These are phyloP conservation scores for Lasius fuliginosus DNA, from an alignment of 2,888 invertebrate species.

Conservation along the genomic window DNA sequence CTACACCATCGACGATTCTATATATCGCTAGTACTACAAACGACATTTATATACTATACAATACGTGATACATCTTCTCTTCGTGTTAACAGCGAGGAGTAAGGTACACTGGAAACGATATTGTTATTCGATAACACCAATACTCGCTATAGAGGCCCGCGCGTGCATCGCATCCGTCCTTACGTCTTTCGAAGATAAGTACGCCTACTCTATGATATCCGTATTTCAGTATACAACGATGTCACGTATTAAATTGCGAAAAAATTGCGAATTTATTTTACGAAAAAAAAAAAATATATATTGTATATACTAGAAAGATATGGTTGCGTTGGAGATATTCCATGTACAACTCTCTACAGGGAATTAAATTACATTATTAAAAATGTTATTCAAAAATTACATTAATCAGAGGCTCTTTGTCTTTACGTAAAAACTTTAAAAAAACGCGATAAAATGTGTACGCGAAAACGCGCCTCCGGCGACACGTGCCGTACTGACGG, in stretches of 20 bases:
- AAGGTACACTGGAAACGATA: slow-evolving; percentile 52
- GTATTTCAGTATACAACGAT: no score
- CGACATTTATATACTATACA: slow-evolving; percentile 65
- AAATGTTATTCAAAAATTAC: slow-evolving; percentile 1
- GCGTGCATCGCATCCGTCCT: slow-evolving; percentile 47
- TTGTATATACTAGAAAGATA: not conserved
- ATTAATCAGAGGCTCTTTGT: not conserved
- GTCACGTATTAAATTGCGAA: no score
- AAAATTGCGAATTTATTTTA: not conserved
- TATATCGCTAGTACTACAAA: slow-evolving; percentile 65
- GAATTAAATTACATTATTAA: not conserved
- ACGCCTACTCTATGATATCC: not conserved
- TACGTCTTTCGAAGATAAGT: not conserved
- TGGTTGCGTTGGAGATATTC: not conserved
- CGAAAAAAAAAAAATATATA: not conserved
- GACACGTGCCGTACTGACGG: slow-evolving; percentile 24
- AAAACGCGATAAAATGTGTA: not conserved
- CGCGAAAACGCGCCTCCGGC: not conserved
- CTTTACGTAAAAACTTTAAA: not conserved
- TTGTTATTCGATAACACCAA: slow-evolving; percentile 61
- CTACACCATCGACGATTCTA: slow-evolving; percentile 68
- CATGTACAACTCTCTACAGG: no score
- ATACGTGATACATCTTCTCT: slow-evolving; percentile 61
- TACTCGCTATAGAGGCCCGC: slow-evolving; percentile 63
- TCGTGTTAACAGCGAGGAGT: slow-evolving; percentile 50